phyloP scores from a whole-genome alignment of 2,113 vertebrate species.

The Thalassarche chlororhynchos region DNA sequence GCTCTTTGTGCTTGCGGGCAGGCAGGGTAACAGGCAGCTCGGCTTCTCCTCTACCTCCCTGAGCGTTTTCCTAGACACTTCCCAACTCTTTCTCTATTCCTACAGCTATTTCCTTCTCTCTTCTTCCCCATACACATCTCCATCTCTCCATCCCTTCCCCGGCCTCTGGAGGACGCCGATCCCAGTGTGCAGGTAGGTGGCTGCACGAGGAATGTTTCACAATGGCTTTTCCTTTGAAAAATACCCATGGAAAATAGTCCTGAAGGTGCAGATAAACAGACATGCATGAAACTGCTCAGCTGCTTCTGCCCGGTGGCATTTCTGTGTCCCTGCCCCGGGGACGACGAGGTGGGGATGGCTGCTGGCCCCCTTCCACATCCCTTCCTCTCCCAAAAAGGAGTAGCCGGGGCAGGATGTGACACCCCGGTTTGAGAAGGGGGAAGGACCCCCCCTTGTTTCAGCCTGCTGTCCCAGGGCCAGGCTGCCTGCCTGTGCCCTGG shows the following conservation, averaged over 20 bases:
- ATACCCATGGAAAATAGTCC: neutral
- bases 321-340: neutral
- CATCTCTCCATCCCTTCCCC: neutral
- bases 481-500: neutral
- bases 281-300: fast-evolving
- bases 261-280: too few relatives aligned
- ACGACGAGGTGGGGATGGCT: neutral
- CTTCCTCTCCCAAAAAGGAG: neutral
- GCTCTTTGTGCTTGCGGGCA: neutral
- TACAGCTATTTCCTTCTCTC: neutral
- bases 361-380: fast-evolving
- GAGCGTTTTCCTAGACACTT: neutral
- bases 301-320: neutral
- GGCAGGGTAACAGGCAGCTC: neutral
- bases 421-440: neutral
- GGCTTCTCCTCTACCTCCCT: neutral
- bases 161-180: fast-evolving
- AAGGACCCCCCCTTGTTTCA: too few relatives aligned
- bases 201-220: neutral
- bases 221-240: neutral
- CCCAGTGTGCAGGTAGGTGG: fast-evolving
- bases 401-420: neutral
- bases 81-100: neutral
- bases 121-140: neutral
- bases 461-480: neutral